Evolutionary conservation across 2,888 invertebrate species (phyloP), one percentile per base, ranked within the genome.

Genomic region (Xestobium rufovillosum): DNA sequence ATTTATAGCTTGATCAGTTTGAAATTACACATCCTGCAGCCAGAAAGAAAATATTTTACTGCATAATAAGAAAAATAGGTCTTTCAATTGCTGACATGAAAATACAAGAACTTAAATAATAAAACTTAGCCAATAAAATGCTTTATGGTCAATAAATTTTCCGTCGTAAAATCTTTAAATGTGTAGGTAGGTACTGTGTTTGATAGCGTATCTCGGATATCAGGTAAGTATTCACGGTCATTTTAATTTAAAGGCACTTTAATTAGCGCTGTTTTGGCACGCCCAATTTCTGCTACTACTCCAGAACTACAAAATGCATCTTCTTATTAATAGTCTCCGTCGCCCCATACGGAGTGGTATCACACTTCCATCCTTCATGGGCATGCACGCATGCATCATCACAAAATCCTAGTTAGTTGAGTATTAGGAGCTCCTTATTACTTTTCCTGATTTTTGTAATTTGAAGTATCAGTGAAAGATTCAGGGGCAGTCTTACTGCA

Each of bases 31-130:
- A 55, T 55, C 54, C 56, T 56, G 36, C 30, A 44, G 44, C 44
- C 44, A 48, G 47, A 53, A 60, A 59, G 55, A 59, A 59, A 60
- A 60, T 59, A 56, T 61, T 62, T 61, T 61, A 61, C 57, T 55
- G 53, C 59, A 49, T 53, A 60, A 60, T 55, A 60, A 60, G 60
- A 61, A 61, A 61, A 63, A 59, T 55, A 50, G 51, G 47, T 52
- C 59, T 56, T 62, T 60, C 62, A 60, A 64, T 63, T 60, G 61
- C 61, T 63, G 61, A 62, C 63, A 61, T 61, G 61, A 60, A 63
- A 63, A 61, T 60, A 61, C 63, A 63, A 64, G 62, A 63, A 63
- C 62, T 62, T 59, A 62, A 63, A 64, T 63, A 63, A 63, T 64
- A 64, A 63, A 63, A 64, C 53, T 63, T 59, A 47, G 55, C 60